Conservation (phyloP, 2,888 invertebrate genomes). For the Mythimna lalbum region DNA sequence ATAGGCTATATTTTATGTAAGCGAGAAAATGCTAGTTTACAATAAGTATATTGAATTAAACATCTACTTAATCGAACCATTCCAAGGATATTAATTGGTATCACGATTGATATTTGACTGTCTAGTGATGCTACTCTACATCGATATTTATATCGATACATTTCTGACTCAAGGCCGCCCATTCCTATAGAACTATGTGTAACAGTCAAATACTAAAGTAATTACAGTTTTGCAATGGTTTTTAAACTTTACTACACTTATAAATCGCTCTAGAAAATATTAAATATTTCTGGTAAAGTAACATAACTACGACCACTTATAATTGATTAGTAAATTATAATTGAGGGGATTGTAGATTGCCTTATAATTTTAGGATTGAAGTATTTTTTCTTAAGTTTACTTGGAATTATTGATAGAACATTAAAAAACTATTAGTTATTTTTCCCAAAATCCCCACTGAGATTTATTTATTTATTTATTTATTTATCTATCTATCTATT, state of each 20-base stretch:
- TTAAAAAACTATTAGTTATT: too few relatives aligned
- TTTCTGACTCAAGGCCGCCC: conserved; percentile 42
- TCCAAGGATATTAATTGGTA: conserved; percentile 4
- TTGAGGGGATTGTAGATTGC: not conserved
- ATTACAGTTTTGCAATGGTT: conserved; percentile 45
- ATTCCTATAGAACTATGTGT: conserved; percentile 38
- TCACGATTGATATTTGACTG: conserved; percentile 26
- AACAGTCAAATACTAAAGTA: conserved; percentile 35
- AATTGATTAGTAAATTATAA: conserved; percentile 3
- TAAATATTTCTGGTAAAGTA: conserved; percentile 8
- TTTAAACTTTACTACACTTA: conserved; percentile 32
- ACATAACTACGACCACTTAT: conserved; percentile 17
- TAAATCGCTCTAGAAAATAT: conserved; percentile 33
- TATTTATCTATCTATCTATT: too few relatives aligned
- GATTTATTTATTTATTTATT: too few relatives aligned
- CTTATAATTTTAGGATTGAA: not conserved
- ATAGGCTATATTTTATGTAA: too few relatives aligned
- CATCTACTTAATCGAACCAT: not conserved
- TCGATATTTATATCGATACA: conserved; percentile 29
- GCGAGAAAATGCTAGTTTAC: too few relatives aligned
- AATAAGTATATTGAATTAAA: not conserved
- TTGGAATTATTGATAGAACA: not conserved
- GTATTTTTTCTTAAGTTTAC: not conserved
- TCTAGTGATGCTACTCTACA: conserved; percentile 41
- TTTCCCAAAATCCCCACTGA: too few relatives aligned